Base-by-base conservation (phyloP, 1,140 invertebrate genomes). In the Macrotrachela quadricornifera region DNA sequence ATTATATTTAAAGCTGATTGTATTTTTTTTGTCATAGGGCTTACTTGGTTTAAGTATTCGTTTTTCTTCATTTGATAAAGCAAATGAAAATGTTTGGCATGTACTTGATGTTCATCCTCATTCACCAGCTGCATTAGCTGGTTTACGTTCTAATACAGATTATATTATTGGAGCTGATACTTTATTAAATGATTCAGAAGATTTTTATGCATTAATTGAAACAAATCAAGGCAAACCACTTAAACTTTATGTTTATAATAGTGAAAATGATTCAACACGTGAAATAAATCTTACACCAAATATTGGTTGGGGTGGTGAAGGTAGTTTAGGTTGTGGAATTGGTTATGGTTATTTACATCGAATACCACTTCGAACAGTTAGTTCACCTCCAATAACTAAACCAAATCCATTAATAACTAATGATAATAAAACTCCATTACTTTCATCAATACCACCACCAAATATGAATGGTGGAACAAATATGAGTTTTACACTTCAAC, bases 41-140 rank as follows among this genome's bases (percentile, higher is more conserved):
- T 73, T 96, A 6, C 74, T 99, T 30, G 94, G 94, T 38, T 86
- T 99, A 44, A 94, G 86, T 63, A 97, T 99, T 61, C 76, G 87
- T 55, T 99, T 97, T 74, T 97, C 92, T 71, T 96, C 91, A 0
- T 99, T 99, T 74, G 88, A 97, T 75, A 88, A 91, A 55, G 91
- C 91, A 18, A 94, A 92, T 75, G 90, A 99, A 73, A 95, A 95
- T 75, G 91, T 99, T 12, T 99, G 94, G 92, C 90, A 96, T 74
- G 80, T 96, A 56, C 71, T 95, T 81, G 86, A 94, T 70, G 83
- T 97, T 4, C 79, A 94, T 71, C 85, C 88, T 11, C 73, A 76
- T 56, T 96, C 91, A 8, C 94, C 94, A 44, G 94, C 94, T 45
- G 83, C 91, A 66, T 63, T 81, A 46, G 91, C 92, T 57, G 90